Conservation (phyloP, 1,140 invertebrate species). For the Xylocopa sonorina region DNA sequence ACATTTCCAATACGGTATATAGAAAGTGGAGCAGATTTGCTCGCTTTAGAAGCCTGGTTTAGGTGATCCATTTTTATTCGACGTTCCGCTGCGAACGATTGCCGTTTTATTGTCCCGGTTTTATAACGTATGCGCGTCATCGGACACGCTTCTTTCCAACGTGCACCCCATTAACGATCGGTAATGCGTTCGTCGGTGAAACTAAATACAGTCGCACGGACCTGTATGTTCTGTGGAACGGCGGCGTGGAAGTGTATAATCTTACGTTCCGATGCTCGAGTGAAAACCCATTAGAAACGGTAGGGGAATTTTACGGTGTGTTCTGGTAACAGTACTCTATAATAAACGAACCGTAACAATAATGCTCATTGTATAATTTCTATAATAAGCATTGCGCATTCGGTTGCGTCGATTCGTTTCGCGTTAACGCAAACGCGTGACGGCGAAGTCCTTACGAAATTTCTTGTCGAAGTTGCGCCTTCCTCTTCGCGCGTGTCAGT, state of each 20-base stretch:
- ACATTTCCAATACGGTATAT: constrained; percentile 43
- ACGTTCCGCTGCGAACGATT: background rate
- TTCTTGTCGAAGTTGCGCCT: too few species aligned
- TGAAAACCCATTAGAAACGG: background rate
- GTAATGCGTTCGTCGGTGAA: background rate
- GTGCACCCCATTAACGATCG: background rate
- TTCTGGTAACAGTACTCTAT: background rate
- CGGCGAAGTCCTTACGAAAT: too few species aligned
- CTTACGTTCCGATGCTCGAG: background rate
- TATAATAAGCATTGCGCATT: too few species aligned
- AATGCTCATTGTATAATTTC: too few species aligned
- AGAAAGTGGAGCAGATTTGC: constrained; percentile 43
- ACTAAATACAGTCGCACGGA: background rate
- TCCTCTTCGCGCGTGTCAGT: too few species aligned
- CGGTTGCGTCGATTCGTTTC: too few species aligned
- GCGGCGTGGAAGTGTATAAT: background rate
- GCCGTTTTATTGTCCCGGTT: background rate
- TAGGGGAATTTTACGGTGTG: background rate
- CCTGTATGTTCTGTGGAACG: background rate
- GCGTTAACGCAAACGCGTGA: too few species aligned
- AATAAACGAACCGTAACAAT: background rate
- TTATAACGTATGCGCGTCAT: background rate
- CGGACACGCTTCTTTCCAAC: background rate
- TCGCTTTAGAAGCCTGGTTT: constrained; percentile 24
- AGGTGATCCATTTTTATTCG: constrained; percentile 37